phyloP scores from a whole-genome alignment of 2,797 vertebrate species.

The Enteromius afrohamiltoni region DNA sequence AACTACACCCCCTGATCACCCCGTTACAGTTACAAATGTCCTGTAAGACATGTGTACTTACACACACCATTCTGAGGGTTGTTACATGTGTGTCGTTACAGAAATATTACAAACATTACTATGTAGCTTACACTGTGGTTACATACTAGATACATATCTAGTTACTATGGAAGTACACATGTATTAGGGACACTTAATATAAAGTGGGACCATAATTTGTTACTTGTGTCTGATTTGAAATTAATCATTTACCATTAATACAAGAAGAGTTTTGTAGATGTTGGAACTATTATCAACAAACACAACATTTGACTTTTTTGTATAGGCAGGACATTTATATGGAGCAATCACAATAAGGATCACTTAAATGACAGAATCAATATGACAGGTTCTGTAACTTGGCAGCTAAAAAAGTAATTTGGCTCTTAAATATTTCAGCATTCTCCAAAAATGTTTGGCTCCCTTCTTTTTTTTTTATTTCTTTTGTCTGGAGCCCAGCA shows the following conservation, averaged over 20 bases:
- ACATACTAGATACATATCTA: no score
- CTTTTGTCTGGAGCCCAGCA: neutral
- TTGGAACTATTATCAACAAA: neutral
- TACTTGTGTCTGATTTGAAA: neutral
- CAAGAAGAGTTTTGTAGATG: slow-evolving; percentile 1
- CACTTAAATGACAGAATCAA: neutral
- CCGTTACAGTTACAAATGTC: no score
- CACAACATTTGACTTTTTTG: neutral
- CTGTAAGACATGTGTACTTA: no score
- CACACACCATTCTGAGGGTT: no score
- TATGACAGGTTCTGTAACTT: slow-evolving; percentile 2
- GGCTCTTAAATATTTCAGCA: neutral
- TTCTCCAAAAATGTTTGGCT: neutral
- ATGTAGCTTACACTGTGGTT: no score
- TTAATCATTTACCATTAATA: neutral
- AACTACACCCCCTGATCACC: no score
- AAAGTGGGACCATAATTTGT: neutral
- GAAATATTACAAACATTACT: no score
- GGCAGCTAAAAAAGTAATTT: neutral
- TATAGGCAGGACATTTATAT: neutral
- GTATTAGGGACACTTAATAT: no score
- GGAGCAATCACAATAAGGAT: neutral
- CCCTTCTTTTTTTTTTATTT: neutral
- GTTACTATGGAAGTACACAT: no score
- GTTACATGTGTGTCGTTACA: no score